These are phyloP conservation scores for Tenebrio molitor DNA, from an alignment of 1,140 invertebrate genomes.

Conservation along the genomic window DNA sequence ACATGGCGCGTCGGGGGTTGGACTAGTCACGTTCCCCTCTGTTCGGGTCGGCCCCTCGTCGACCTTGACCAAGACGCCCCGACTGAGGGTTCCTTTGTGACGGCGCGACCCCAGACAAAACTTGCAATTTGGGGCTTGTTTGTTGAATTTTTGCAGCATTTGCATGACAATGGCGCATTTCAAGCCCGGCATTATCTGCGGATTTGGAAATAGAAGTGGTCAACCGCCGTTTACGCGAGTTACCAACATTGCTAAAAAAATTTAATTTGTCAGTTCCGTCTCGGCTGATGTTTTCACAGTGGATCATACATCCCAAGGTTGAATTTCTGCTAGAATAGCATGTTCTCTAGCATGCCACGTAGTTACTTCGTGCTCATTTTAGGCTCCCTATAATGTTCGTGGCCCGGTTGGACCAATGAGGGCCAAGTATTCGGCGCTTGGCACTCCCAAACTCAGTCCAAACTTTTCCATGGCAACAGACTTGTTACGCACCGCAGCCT, in stretches of 20 bases:
- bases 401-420: conserved; percentile 47
- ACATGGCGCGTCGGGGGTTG: conserved; percentile 28
- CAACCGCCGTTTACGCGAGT: neutral
- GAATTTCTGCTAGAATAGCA: conserved; percentile 42
- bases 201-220: too few relatives aligned
- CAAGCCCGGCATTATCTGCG: neutral
- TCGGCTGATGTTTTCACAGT: conserved; percentile 39
- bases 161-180: conserved; percentile 19
- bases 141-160: neutral
- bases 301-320: conserved; percentile 45
- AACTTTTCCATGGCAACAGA: conserved; percentile 54
- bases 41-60: conserved; percentile 20
- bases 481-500: conserved; percentile 48
- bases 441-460: conserved; percentile 52
- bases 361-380: conserved; percentile 48
- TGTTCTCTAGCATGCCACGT: conserved; percentile 43
- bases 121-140: neutral
- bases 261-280: conserved; percentile 19
- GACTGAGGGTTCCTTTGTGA: neutral
- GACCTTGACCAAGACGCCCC: conserved; percentile 39
- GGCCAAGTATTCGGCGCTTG: conserved; percentile 48
- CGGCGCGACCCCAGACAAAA: conserved; percentile 12
- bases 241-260: conserved; percentile 7
- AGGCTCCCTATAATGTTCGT: conserved; percentile 46
- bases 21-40: conserved; percentile 19